Conservation (phyloP, 2,113 vertebrate species). For the Murina feae region DNA sequence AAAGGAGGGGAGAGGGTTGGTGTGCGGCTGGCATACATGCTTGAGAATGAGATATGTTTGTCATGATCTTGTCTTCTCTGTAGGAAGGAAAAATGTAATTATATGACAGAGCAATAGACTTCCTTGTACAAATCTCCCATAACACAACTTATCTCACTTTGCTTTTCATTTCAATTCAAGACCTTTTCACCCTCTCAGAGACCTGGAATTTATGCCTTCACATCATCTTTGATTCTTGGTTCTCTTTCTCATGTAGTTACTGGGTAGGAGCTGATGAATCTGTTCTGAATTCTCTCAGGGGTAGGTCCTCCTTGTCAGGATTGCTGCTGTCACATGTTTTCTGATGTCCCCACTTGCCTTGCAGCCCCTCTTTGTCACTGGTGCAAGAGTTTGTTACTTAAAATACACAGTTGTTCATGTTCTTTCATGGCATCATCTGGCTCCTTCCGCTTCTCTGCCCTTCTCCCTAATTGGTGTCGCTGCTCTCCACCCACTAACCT, state of each 20-base stretch:
- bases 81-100: background rate
- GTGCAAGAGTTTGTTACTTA: background rate
- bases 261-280: background rate
- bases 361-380: background rate
- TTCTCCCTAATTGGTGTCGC: background rate
- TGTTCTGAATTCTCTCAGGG: background rate
- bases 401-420: background rate
- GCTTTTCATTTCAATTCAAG: background rate
- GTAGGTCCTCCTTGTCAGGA: background rate
- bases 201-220: background rate
- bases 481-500: fast-evolving
- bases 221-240: background rate
- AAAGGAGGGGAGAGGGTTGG: background rate
- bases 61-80: background rate
- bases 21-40: background rate
- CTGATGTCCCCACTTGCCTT: no score
- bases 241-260: background rate
- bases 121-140: background rate
- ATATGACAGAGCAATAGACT: background rate
- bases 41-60: background rate
- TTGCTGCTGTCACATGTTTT: background rate
- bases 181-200: background rate
- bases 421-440: background rate
- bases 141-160: background rate
- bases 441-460: background rate